Base-by-base conservation (phyloP, 2,888 invertebrate genomes). In the Orthosia incerta region DNA sequence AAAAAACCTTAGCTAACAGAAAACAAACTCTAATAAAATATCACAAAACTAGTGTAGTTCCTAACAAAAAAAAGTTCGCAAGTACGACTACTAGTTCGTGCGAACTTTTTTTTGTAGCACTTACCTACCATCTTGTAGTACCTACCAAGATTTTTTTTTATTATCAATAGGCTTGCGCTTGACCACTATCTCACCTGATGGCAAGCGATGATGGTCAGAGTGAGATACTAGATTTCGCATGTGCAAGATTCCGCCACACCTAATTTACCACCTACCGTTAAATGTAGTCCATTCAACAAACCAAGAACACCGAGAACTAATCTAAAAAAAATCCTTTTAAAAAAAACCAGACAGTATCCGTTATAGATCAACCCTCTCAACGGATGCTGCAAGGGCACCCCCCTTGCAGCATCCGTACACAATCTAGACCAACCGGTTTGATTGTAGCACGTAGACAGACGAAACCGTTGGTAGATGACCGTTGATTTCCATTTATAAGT, bases 291-390 rank as follows among this genome's bases (percentile, higher is more conserved):
- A 31, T 67, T 55, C 15, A 39, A 45, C 26, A 20, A 55, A 31
- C 15, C 13, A 65, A n/a, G 31, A 65, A 26, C 7, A n/a, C 67
- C 51, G 45, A 26, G 45, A 53, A n/a, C 13, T 20, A n/a, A 61
- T 5, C 5, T 7, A 26, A 26, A 1, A 15, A 46, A 26, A 60
- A 31, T 9, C 4, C 0, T 39, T 56, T 62, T 12, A 5, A 31
- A 31, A 31, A 31, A 39, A 18, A 20, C 4, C 55, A 62, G 55
- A 39, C 45, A 39, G 16, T 53, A 5, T 4, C 63, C 63, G 63
- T 55, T 39, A 74, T 18, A 62, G 31, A 55, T n/a, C 16, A 61
- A 56, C 57, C 53, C 77, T 59, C 50, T 31, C 12, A 12, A 77
- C 7, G 16, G 69, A 68, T 50, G 39, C 12, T 48, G 39, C 16